Base-by-base conservation (phyloP, 2,113 vertebrate species). In the Andinoacara biseriatus region DNA sequence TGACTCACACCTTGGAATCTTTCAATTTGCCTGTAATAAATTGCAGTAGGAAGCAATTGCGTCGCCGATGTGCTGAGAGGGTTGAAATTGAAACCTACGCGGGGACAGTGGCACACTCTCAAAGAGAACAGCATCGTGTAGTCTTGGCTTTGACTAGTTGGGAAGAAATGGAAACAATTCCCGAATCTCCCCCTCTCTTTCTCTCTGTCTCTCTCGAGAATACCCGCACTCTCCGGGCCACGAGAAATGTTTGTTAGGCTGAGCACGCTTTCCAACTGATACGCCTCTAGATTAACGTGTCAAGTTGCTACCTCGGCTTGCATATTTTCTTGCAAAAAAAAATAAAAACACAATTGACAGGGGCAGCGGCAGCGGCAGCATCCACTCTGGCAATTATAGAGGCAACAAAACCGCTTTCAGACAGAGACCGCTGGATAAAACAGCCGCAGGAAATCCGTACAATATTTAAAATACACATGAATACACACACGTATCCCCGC, bases 21-120 rank as follows among this genome's bases (percentile, higher is more conserved):
- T 93, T 91, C 87, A 90, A 91, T 93, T 93, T 90, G 78, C 86
- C 87, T 18, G 59, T 92, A 91, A 94, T 95, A 94, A 92, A 94
- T 93, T 87, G 88, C 87, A 86, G 90, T 74, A 86, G 93, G 93
- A 93, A 94, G 91, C 88, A 89, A 89, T 93, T 89, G 90, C 59
- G 7, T 80, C 46, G 78, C 78, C 59, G 81, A 93, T 90, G 91
- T 94, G 95, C 94, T 92, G 94, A 93, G 89, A 85, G 86, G 76
- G 88, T 84, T 91, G 94, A 94, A 96, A 95, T 90, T 78, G 90
- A 94, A 95, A 86, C 89, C 76, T 78, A 17, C 81, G 87, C 74
- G 56, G 86, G 85, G 88, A 91, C 87, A 56, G 81, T 74, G 87
- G 91, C 91, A 33, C 46, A 11, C 88, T 76, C 92, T 92, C 89